Base-by-base conservation (phyloP, 2,888 invertebrate species). In the Gari tellinella region DNA sequence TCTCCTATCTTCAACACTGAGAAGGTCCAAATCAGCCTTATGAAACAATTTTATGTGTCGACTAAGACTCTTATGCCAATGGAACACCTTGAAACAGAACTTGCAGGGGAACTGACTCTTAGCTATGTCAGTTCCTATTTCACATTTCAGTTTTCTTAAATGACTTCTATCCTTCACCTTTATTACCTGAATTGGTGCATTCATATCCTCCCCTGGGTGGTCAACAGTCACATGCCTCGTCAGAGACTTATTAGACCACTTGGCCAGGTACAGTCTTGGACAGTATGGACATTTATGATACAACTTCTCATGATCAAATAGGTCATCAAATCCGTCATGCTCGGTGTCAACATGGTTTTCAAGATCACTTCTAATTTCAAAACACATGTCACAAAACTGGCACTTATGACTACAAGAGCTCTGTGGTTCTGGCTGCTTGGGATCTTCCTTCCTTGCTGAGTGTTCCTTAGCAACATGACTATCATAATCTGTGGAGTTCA, bases 241-340 rank as follows among this genome's bases (percentile, higher is more conserved):
- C 19, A 72, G 21, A 23, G 72, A 55, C 38, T 61, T 72, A 17
- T 65, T 72, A 40, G 45, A 55, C 55, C 72, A 65, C 51, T 61
- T 65, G 8, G 53, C 60, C 25, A 65, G 41, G 38, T 62, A 72
- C 46, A 72, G 15, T 23, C 60, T 52, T 10, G 60, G 57, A 26
- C 72, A 72, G 31, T 72, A 72, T 38, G 72, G 72, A 40, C 72
- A 72, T 52, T 62, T 72, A 43, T 49, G 48, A 26, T 65, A 72
- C 62, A 53, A 31, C 15, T 38, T 38, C 5, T 23, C 17, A 14
- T 17, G 17, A 10, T 46, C 38, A 21, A 37, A n/a, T 10, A 17
- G 21, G 14, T 19, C 31, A 48, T 31, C 17, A 2, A 19, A 14
- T n/a, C 41, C 41, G 19, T 21, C 37, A 51, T 61, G 56, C 7